Conservation (phyloP, 2,797 vertebrate genomes). For the Phataginus tricuspis region DNA sequence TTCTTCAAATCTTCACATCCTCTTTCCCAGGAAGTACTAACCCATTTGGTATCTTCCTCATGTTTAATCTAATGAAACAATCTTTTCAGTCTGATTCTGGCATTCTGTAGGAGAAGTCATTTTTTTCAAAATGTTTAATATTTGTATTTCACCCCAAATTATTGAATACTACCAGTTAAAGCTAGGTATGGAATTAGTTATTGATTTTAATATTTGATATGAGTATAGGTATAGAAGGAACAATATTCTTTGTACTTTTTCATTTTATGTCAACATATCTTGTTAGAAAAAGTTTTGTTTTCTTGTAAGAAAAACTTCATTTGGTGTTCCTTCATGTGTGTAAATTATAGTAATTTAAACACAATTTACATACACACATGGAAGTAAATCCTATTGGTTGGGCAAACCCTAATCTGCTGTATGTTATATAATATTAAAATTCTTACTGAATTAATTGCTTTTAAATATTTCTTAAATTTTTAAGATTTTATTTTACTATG, state of each 20-base stretch:
- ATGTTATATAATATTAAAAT: neutral
- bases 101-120: neutral
- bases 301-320: neutral
- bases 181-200: neutral
- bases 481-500: neutral
- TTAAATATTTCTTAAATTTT: neutral
- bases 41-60: neutral
- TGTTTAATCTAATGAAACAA: neutral
- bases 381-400: neutral
- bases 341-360: neutral
- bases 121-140: neutral
- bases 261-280: neutral
- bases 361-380: neutral
- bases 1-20: neutral
- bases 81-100: constrained; percentile 2
- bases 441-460: neutral
- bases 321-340: neutral
- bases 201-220: constrained; percentile 8
- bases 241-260: neutral
- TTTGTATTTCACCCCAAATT: neutral
- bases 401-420: neutral
- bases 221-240: neutral
- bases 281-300: neutral
- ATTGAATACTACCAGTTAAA: neutral
- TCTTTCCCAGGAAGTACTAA: neutral